Evolutionary conservation across 2,888 invertebrate genomes (phyloP), one percentile per base, ranked within the genome.

Genomic region (Bombylius major): DNA sequence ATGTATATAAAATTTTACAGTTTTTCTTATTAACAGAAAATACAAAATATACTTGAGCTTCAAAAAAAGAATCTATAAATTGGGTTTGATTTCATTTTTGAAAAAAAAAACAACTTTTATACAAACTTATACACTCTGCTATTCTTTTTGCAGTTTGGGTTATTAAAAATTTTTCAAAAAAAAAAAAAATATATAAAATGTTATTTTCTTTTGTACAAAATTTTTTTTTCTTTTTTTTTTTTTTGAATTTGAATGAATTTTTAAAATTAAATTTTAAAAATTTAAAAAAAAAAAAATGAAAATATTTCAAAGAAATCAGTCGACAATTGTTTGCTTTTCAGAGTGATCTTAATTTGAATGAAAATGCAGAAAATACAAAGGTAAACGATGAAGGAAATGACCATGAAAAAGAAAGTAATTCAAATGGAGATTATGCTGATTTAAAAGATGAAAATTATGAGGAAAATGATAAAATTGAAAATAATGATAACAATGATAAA

Each of bases 291-390:
- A 58, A 56, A 62, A 62, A 59, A 57, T 53, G 64, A 61, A 65
- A 67, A 67, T 66, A 67, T 65, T 45, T 6, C 31, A 7, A 49
- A 48, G 23, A 67, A 70, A 71, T 73, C 71, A 71, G 72, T 72
- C 73, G 73, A 71, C 73, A 72, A 73, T 72, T 73, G 71, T 73
- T 73, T 73, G 70, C 73, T 73, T 60, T 73, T 66, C 73, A 73
- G 73, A 73, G 69, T 66, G 68, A 67, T 68, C 64, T 68, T 66
- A 65, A 65, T 67, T 62, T 70, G 66, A 69, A 61, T 66, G 67
- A 62, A 55, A 60, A 61, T 51, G 56, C 55, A 58, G 56, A 62
- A 9, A 60, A 61, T 45, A 59, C 63, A 45, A 60, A 57, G 52
- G 55, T 59, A 57, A 53, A 53, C 48, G 52, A 62, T 33, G 54